phyloP scores from a whole-genome alignment of 2,113 vertebrate species.

The Melanerpes aurifrons region DNA sequence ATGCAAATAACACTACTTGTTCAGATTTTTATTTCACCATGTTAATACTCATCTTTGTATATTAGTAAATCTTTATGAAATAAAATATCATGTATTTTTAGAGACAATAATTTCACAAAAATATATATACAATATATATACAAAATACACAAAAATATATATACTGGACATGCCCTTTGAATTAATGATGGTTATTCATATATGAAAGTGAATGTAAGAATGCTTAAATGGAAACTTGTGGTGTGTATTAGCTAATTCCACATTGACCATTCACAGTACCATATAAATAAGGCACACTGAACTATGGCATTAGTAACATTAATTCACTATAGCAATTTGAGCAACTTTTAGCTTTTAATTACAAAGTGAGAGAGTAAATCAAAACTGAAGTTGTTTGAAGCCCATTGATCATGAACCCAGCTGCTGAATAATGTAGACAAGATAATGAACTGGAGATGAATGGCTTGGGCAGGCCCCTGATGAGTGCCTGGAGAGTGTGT shows the following conservation, averaged over 20 bases:
- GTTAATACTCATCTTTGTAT: not conserved
- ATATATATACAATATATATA: too few species aligned
- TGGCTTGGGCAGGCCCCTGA: slow-evolving; percentile 70
- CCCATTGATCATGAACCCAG: slow-evolving; percentile 78
- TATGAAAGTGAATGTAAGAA: not conserved
- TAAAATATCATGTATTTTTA: not conserved
- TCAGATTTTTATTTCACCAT: not conserved
- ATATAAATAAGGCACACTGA: not conserved
- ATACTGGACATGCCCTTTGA: not conserved
- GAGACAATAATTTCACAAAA: not conserved
- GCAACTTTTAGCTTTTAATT: slow-evolving; percentile 49
- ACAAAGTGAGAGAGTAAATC: slow-evolving; percentile 68
- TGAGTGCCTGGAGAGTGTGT: slow-evolving; percentile 75
- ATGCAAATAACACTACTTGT: not conserved
- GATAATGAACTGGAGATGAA: slow-evolving; percentile 80
- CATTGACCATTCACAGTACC: not conserved
- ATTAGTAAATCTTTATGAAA: not conserved
- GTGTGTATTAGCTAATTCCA: not conserved
- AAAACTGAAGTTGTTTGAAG: slow-evolving; percentile 80
- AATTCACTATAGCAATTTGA: slow-evolving; percentile 33
- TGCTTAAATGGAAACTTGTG: slow-evolving; percentile 12
- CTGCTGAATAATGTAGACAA: slow-evolving; percentile 86
- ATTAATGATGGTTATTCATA: not conserved
- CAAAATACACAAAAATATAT: not conserved
- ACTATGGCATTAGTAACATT: not conserved